A percentile compares a stretch with the other conserved stretches of the same genome.
Evolutionary conservation across 2,113 vertebrate genomes (phyloP).

Genomic region (Aplodontia rufa): DNA sequence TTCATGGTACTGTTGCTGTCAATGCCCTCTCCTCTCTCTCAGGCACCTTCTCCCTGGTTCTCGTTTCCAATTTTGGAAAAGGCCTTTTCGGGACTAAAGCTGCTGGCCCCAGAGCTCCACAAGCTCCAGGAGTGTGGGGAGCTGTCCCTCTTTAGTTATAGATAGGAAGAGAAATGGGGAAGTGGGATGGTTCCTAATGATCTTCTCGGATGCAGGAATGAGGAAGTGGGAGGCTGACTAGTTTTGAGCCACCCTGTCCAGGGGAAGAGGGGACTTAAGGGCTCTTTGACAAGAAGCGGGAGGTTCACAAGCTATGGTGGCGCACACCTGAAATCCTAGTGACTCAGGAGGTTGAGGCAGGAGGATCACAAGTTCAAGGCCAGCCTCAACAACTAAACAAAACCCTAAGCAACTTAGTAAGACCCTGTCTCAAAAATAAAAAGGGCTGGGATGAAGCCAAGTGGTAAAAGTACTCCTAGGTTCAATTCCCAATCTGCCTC

Average conservation of each 20-base stretch:
- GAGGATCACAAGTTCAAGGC: no score
- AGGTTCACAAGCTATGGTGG: neutral
- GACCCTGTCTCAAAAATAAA: no score
- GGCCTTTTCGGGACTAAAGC: neutral
- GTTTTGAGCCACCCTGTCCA: neutral
- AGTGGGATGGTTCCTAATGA: constrained; percentile 19
- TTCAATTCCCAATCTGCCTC: no score
- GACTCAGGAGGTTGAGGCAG: no score
- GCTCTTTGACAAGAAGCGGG: neutral
- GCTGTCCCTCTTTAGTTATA: neutral
- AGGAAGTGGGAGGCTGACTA: constrained; percentile 40
- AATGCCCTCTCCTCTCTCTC: neutral
- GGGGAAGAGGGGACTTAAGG: neutral
- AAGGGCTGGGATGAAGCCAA: no score
- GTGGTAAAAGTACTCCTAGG: no score
- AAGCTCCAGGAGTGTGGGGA: neutral
- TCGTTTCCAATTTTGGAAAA: neutral
- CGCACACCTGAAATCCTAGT: no score
- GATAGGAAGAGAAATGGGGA: constrained; percentile 52
- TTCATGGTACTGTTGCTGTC: neutral
- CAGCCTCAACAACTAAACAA: no score
- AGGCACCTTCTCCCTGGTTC: neutral
- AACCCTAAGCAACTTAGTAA: no score
- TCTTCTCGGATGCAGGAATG: constrained; percentile 35
- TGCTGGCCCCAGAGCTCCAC: neutral